Percentiles rank a stretch among this genome's conserved stretches.
phyloP scores from a whole-genome alignment of 2,797 vertebrate species.

The Rhinella marina region DNA sequence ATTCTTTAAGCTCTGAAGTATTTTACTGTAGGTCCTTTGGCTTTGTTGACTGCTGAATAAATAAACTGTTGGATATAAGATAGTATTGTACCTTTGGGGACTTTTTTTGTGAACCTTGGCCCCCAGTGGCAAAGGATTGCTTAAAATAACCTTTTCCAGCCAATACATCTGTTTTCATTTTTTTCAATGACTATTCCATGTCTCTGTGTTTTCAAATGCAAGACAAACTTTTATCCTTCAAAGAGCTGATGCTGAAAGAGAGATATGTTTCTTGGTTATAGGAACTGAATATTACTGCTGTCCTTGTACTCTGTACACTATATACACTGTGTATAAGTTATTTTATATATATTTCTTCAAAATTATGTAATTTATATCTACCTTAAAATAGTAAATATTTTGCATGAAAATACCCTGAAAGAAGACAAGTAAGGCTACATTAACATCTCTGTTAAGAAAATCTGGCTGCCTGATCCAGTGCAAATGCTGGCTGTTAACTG shows the following conservation, averaged over 20 bases:
- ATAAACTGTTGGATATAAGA: constrained; percentile 52
- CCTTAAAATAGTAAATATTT: background rate
- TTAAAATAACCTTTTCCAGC: constrained; percentile 58
- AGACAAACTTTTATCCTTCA: constrained; percentile 61
- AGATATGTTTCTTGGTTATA: constrained; percentile 23
- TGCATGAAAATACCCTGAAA: background rate
- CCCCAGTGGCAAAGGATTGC: constrained; percentile 55
- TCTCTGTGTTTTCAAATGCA: constrained; percentile 43
- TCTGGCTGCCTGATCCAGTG: no score
- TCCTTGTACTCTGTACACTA: background rate
- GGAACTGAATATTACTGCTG: constrained; percentile 9
- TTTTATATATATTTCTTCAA: background rate
- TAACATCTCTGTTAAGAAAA: no score
- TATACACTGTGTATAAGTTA: background rate
- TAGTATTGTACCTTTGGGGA: constrained; percentile 57
- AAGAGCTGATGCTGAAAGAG: constrained; percentile 43
- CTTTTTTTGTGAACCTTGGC: constrained; percentile 51
- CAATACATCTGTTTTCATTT: constrained; percentile 62
- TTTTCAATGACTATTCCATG: constrained; percentile 58
- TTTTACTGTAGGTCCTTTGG: constrained; percentile 57
- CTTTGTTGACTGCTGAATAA: constrained; percentile 63
- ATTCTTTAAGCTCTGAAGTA: constrained; percentile 45
- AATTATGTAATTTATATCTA: background rate
- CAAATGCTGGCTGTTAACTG: no score
- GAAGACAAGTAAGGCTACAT: background rate